These are phyloP conservation scores for Erythrocercus mccallii DNA, from an alignment of 2,113 vertebrate species.

Conservation along the genomic window DNA sequence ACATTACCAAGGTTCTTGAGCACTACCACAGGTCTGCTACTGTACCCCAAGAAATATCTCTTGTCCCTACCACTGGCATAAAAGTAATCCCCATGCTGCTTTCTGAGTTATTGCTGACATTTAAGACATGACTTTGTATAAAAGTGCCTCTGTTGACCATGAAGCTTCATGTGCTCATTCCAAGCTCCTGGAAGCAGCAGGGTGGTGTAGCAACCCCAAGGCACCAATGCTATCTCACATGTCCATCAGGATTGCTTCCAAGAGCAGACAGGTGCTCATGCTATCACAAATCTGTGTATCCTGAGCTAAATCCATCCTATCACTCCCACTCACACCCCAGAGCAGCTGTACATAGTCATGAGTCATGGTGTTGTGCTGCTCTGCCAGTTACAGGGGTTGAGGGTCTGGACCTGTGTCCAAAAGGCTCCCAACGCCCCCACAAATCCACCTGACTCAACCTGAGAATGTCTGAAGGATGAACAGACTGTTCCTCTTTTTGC, in stretches of 20 bases:
- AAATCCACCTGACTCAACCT: neutral
- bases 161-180: neutral
- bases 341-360: accelerated
- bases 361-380: neutral
- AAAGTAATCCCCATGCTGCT: neutral
- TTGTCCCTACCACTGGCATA: neutral
- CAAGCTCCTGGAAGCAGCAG: neutral
- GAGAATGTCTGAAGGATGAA: neutral
- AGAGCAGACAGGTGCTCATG: neutral
- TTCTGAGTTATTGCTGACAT: neutral
- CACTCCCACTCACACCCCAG: neutral
- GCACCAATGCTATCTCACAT: too few species aligned
- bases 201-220: neutral
- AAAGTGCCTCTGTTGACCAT: neutral
- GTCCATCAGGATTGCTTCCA: neutral
- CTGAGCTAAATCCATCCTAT: neutral
- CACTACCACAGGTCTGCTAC: neutral
- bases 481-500: neutral
- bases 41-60: neutral
- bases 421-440: neutral
- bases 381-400: accelerated
- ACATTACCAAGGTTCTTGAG: neutral
- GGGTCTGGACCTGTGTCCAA: neutral
- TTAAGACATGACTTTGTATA: neutral
- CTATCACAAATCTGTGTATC: accelerated